phyloP scores from a whole-genome alignment of 2,888 invertebrate species.

The Polyommatus icarus region DNA sequence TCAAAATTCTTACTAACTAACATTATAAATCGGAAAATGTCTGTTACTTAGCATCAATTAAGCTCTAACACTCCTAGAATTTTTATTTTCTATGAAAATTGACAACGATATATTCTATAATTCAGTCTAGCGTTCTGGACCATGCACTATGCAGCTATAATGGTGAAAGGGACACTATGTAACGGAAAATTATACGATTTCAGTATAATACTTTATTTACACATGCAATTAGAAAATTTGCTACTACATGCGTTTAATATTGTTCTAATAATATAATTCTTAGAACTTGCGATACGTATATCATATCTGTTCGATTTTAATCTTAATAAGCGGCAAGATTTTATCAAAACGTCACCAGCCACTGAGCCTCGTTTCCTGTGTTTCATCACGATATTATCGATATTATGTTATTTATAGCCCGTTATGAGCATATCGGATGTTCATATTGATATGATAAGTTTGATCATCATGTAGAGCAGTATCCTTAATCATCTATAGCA shows the following conservation, averaged over 20 bases:
- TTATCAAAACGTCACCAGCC: conserved; percentile 10
- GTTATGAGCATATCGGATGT: not conserved
- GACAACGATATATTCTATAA: no score
- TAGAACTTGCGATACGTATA: not conserved
- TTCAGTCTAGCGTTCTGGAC: no score
- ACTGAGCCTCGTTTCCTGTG: conserved; percentile 21
- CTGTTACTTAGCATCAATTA: no score
- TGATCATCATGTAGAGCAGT: not conserved
- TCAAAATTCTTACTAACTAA: no score
- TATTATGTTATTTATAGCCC: not conserved
- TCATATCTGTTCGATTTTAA: not conserved
- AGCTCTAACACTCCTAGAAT: no score
- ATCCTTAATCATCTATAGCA: not conserved
- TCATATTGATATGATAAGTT: not conserved
- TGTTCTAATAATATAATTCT: not conserved
- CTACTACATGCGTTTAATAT: not conserved
- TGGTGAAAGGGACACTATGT: no score
- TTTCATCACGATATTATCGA: not conserved
- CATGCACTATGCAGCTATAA: no score
- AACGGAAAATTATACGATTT: no score
- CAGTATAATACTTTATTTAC: no score
- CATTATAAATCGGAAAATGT: no score
- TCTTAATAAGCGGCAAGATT: conserved; percentile 13
- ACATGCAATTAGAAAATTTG: no score
- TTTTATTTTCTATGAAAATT: no score